Evolutionary conservation across 2,888 invertebrate species (phyloP).

Genomic region (Diarsia rubi): DNA sequence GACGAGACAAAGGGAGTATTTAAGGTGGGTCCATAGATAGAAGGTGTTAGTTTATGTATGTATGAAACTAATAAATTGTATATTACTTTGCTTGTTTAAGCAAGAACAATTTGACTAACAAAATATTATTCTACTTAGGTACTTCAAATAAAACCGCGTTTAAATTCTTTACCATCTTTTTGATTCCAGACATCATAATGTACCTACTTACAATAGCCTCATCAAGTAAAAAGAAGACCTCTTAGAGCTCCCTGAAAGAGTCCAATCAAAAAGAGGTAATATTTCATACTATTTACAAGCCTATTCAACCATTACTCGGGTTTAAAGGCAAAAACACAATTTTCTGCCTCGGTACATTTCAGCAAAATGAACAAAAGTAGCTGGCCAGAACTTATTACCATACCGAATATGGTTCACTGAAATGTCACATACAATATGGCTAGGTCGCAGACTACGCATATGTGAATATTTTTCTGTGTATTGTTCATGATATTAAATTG

Average conservation of each 20-base stretch:
- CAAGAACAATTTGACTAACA: too few relatives aligned
- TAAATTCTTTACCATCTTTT: background rate
- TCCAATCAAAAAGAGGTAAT: slow-evolving; percentile 36
- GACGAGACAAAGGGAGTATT: too few relatives aligned
- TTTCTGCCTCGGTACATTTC: slow-evolving; percentile 55
- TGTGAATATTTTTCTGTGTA: slow-evolving; percentile 13
- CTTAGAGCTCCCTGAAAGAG: slow-evolving; percentile 4
- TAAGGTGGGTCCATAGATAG: too few relatives aligned
- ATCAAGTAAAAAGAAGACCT: slow-evolving; percentile 19
- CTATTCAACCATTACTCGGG: slow-evolving; percentile 32
- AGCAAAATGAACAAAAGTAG: slow-evolving; percentile 50
- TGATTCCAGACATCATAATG: slow-evolving; percentile 4
- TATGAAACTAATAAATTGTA: too few relatives aligned
- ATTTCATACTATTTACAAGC: slow-evolving; percentile 37
- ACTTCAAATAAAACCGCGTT: background rate
- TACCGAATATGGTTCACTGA: slow-evolving; percentile 44
- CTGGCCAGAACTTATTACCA: slow-evolving; percentile 51
- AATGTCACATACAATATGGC: slow-evolving; percentile 53
- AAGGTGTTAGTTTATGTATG: too few relatives aligned
- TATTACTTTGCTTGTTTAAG: too few relatives aligned
- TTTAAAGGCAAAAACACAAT: slow-evolving; percentile 53
- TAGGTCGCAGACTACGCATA: slow-evolving; percentile 31
- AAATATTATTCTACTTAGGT: background rate
- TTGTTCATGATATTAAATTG: slow-evolving; percentile 3
- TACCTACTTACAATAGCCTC: background rate